A percentile compares a stretch with the other conserved stretches of the same genome.
phyloP scores from a whole-genome alignment of 1,140 invertebrate species.

The Drosophila sechellia region DNA sequence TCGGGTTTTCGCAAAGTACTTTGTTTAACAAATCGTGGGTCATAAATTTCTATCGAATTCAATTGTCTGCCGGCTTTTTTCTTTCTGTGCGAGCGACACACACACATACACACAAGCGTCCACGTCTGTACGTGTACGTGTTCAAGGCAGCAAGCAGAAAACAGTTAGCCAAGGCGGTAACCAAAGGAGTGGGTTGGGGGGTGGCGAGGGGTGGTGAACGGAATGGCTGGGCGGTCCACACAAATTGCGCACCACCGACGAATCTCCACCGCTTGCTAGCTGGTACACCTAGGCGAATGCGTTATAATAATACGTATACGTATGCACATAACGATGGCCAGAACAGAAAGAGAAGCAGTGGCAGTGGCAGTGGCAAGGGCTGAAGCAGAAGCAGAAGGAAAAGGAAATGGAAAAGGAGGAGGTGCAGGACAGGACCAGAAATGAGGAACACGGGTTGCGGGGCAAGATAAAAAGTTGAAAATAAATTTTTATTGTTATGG shows the following conservation, averaged over 20 bases:
- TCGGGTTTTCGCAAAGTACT: slow-evolving; percentile 29
- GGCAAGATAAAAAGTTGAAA: slow-evolving; percentile 80
- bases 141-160: slow-evolving; percentile 58
- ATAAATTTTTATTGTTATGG: slow-evolving; percentile 83
- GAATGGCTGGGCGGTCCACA: slow-evolving; percentile 42
- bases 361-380: slow-evolving; percentile 2
- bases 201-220: background rate
- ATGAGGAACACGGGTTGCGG: slow-evolving; percentile 17
- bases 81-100: slow-evolving; percentile 15
- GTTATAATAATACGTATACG: slow-evolving; percentile 81
- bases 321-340: slow-evolving; percentile 67
- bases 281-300: slow-evolving; percentile 77
- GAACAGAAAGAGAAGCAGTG: slow-evolving; percentile 26
- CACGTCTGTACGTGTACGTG: slow-evolving; percentile 24
- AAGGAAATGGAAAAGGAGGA: background rate
- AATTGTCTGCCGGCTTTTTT: slow-evolving; percentile 33
- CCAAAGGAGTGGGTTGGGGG: too few relatives aligned
- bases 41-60: slow-evolving; percentile 37
- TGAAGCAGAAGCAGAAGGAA: slow-evolving; percentile 5
- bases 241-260: slow-evolving; percentile 53
- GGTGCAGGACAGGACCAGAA: slow-evolving; percentile 8
- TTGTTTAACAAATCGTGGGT: slow-evolving; percentile 27
- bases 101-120: slow-evolving; percentile 6
- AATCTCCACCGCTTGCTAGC: slow-evolving; percentile 30
- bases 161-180: slow-evolving; percentile 65